phyloP scores from a whole-genome alignment of 2,888 invertebrate genomes.

The Brachyptera risi region DNA sequence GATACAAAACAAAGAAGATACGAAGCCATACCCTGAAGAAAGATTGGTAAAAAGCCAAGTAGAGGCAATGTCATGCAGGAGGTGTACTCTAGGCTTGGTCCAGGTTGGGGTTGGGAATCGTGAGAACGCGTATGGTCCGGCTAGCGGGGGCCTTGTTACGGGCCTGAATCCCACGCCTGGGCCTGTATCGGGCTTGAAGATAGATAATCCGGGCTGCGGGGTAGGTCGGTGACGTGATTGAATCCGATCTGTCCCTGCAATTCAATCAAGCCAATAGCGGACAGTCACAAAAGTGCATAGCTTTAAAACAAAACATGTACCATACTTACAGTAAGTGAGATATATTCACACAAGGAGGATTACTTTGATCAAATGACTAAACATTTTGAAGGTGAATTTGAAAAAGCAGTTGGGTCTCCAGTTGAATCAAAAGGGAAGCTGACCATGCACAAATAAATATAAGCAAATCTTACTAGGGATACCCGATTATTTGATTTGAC shows the following conservation, averaged over 20 bases:
- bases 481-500: too few species aligned
- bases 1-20: slow-evolving; percentile 13
- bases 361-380: too few species aligned
- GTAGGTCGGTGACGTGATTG: slow-evolving; percentile 35
- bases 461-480: too few species aligned
- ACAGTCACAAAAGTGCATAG: background rate
- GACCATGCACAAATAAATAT: too few species aligned
- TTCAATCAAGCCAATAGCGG: slow-evolving; percentile 5
- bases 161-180: slow-evolving; percentile 47
- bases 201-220: slow-evolving; percentile 37
- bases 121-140: slow-evolving; percentile 88
- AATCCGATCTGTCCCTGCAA: slow-evolving; percentile 19
- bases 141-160: slow-evolving; percentile 65
- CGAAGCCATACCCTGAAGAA: slow-evolving; percentile 61
- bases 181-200: slow-evolving; percentile 48
- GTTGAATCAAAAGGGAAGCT: too few species aligned
- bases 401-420: too few species aligned
- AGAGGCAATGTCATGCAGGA: slow-evolving; percentile 64
- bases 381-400: too few species aligned
- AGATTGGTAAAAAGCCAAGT: slow-evolving; percentile 85
- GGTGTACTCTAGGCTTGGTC: slow-evolving; percentile 75
- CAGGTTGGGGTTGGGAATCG: slow-evolving; percentile 75
- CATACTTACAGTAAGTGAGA: background rate
- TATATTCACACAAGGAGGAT: background rate
- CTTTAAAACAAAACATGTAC: background rate